Percentiles rank a stretch among this genome's conserved stretches.
phyloP scores from a whole-genome alignment of 2,888 invertebrate genomes.

The Clusia tigrina region DNA sequence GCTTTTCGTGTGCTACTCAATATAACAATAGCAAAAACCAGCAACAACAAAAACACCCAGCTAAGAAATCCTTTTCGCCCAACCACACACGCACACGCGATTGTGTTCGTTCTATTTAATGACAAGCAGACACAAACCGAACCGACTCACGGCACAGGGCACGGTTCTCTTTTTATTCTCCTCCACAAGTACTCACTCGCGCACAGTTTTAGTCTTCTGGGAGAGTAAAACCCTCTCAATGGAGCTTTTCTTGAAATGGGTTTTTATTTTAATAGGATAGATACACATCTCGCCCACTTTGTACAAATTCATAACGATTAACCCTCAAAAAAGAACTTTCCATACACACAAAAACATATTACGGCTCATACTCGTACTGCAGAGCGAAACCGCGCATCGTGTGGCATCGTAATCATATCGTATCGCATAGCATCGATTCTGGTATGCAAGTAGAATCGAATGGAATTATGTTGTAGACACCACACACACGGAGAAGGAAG shows the following conservation, averaged over 20 bases:
- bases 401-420: too few relatives aligned
- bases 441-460: neutral
- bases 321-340: slow-evolving; percentile 28
- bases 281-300: slow-evolving; percentile 35
- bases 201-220: neutral
- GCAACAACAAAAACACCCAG: slow-evolving; percentile 23
- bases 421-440: too few relatives aligned
- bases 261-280: slow-evolving; percentile 25
- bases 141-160: neutral
- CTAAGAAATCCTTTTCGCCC: neutral
- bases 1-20: neutral
- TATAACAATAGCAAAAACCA: too few relatives aligned
- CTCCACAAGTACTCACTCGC: neutral
- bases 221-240: neutral
- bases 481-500: neutral
- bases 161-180: neutral
- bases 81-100: slow-evolving; percentile 21
- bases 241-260: slow-evolving; percentile 5
- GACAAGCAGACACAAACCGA: neutral
- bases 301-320: slow-evolving; percentile 33
- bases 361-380: neutral
- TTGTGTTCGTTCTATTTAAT: slow-evolving; percentile 11
- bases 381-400: neutral
- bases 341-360: neutral
- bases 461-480: neutral